Base-by-base conservation (phyloP, 2,113 vertebrate genomes). In the Heterocephalus glaber region DNA sequence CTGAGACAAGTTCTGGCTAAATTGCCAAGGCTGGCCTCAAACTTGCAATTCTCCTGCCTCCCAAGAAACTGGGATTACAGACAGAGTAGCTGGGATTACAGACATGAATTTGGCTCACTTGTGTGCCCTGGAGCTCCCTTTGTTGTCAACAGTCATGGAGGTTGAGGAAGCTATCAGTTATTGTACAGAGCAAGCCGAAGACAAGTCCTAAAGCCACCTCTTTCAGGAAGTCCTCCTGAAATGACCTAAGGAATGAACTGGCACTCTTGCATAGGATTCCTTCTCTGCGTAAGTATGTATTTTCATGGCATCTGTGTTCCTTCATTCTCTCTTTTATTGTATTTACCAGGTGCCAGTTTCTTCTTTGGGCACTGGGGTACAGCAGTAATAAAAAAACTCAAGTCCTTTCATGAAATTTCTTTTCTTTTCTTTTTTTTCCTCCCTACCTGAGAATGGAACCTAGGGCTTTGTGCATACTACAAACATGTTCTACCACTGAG, bases 211-310 rank as follows among this genome's bases (percentile, higher is more conserved):
- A 85, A 65, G 7, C 26, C 16, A 38, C 33, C 56, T 70, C 41
- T 20, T 85, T 49, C 68, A 87, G 76, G 76, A 90, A 94, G 79
- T 19, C 84, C 93, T 61, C 30, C 81, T n/a, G 74, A 72, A 80
- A 47, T 56, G 81, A 76, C 28, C 68, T 65, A 85, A 90, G 85
- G 54, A 68, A 58, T 72, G 77, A 89, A 63, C 28, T 16, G 38
- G 68, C 28, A 14, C 5, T 83, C 44, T 86, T 54, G 56, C 11
- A 58, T 65, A 52, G 65, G 10, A 49, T 92, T 87, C 58, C 88
- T 90, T 82, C 7, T 82, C 16, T 66, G 11, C 2, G 1, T 38
- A 56, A n/a, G 16, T 30, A 12, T 77, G 22, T n/a, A 2, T 60
- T 66, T 56, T 81, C 30, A 14, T n/a, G 28, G 41, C 41, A 28